These are phyloP conservation scores for Ectemnius lituratus DNA, from an alignment of 2,888 invertebrate species.

Conservation along the genomic window DNA sequence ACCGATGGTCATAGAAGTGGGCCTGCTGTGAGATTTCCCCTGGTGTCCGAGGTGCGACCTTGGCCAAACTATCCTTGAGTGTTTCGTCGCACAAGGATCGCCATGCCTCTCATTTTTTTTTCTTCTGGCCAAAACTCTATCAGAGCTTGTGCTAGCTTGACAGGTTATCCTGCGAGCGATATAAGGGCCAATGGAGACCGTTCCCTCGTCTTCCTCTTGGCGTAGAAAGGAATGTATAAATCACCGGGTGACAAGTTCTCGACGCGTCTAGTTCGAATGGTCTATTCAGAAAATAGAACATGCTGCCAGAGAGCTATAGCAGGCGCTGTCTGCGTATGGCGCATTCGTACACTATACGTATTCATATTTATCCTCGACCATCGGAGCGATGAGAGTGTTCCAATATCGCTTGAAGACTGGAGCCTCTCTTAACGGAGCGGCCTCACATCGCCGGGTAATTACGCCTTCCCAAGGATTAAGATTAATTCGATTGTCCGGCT, in stretches of 20 bases:
- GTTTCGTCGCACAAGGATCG: too few species aligned
- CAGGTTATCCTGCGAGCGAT: conserved; percentile 36
- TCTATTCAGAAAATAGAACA: conserved; percentile 64
- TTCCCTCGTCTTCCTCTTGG: conserved; percentile 60
- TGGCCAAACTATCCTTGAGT: not conserved
- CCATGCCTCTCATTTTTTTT: not conserved
- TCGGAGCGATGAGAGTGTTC: too few species aligned
- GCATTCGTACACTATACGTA: too few species aligned
- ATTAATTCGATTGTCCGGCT: conserved; percentile 9
- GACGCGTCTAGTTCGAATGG: conserved; percentile 62
- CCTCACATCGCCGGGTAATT: not conserved
- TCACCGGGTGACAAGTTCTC: conserved; percentile 64
- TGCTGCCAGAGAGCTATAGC: not conserved
- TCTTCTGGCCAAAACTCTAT: not conserved
- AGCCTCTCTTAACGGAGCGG: too few species aligned
- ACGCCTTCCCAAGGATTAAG: conserved; percentile 5
- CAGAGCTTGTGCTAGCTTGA: conserved; percentile 15
- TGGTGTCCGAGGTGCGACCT: not conserved
- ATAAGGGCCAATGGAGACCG: conserved; percentile 32
- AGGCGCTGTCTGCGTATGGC: not conserved
- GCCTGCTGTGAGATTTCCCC: too few species aligned
- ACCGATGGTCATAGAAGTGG: too few species aligned
- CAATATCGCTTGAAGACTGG: too few species aligned
- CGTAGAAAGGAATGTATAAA: conserved; percentile 65
- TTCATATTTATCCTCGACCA: too few species aligned